Conservation (phyloP, 2,797 vertebrate genomes). For the Meda fulgida region DNA sequence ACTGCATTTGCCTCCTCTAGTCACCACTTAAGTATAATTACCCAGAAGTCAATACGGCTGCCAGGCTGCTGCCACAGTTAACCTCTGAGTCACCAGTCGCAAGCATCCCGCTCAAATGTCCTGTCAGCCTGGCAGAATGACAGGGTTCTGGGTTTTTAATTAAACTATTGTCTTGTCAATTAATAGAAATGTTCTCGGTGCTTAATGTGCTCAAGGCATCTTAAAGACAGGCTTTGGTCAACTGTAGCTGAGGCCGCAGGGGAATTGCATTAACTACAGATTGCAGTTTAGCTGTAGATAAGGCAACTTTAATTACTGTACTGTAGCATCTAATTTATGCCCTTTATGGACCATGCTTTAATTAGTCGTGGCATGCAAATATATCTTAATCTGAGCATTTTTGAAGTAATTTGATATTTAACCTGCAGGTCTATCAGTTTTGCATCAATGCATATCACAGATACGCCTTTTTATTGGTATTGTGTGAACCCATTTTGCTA, state of each 20-base stretch:
- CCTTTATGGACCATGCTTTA: constrained; percentile 27
- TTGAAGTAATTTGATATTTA: neutral
- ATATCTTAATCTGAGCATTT: neutral
- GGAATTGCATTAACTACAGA: constrained; percentile 10
- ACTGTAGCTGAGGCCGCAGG: constrained; percentile 3
- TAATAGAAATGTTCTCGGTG: constrained; percentile 47
- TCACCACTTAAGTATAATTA: constrained; percentile 79
- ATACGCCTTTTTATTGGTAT: neutral
- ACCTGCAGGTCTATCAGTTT: constrained; percentile 15
- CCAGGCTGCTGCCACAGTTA: constrained; percentile 66
- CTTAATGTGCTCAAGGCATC: constrained; percentile 38
- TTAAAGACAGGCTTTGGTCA: constrained; percentile 12
- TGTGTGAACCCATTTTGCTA: constrained; percentile 27
- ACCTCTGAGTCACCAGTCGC: constrained; percentile 59
- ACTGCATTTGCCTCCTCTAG: constrained; percentile 74
- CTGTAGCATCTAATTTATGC: constrained; percentile 5
- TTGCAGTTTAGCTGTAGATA: neutral
- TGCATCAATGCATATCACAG: constrained; percentile 2
- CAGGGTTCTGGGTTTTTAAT: constrained; percentile 48
- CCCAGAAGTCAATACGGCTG: constrained; percentile 65
- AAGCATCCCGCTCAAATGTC: constrained; percentile 21
- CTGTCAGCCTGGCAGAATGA: constrained; percentile 39
- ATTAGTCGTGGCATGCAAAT: neutral
- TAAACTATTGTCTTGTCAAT: constrained; percentile 56
- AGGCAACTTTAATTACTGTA: constrained; percentile 2